These are phyloP conservation scores for Xiphydria camelus DNA, from an alignment of 2,888 invertebrate species.

Conservation along the genomic window DNA sequence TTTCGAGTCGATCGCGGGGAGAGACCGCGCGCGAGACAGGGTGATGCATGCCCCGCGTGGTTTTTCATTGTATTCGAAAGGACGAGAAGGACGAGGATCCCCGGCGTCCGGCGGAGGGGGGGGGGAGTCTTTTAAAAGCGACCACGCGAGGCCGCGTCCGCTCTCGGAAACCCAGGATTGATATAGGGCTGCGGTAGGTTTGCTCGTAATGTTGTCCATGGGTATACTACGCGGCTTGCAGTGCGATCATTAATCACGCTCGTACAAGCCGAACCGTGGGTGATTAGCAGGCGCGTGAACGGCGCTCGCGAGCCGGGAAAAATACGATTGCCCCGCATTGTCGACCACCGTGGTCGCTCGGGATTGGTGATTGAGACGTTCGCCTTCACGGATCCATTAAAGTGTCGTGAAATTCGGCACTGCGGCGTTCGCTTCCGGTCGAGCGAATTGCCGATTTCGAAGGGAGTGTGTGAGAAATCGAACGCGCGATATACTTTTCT, in stretches of 20 bases:
- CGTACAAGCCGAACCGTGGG: conserved; percentile 30
- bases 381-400: neutral
- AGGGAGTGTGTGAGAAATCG: too few species aligned
- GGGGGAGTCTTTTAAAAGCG: conserved; percentile 30
- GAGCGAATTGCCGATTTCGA: too few species aligned
- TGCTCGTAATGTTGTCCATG: conserved; percentile 38
- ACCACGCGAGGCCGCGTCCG: conserved; percentile 25
- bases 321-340: neutral
- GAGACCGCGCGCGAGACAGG: too few species aligned
- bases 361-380: neutral
- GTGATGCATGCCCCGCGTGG: neutral
- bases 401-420: neutral
- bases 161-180: conserved; percentile 42
- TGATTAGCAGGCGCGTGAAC: conserved; percentile 48
- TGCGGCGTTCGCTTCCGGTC: too few species aligned
- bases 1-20: too few species aligned
- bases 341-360: conserved; percentile 8
- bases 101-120: neutral
- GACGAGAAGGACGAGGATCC: too few species aligned
- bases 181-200: conserved; percentile 48
- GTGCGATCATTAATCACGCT: conserved; percentile 39
- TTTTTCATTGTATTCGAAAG: neutral
- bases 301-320: neutral
- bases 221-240: conserved; percentile 27
- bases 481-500: too few species aligned